Evolutionary conservation across 2,113 vertebrate genomes (phyloP), one percentile per base, ranked within the genome.

Genomic region (Coptodon bakossiorum): DNA sequence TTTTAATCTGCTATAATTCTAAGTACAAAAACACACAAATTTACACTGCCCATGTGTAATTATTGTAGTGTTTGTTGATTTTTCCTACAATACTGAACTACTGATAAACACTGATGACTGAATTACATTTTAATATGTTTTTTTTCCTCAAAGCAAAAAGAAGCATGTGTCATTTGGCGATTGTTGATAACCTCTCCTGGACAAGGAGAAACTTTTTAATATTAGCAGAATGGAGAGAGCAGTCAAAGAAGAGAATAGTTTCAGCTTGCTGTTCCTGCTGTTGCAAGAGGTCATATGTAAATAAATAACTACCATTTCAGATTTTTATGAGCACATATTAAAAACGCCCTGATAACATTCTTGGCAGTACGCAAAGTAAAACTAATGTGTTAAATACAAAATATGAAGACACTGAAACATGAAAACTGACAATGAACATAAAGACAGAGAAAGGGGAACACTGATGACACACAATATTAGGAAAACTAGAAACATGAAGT

Each of bases 181-280:
- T 24, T 71, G 38, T 16, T 0, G 66, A 9, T 73, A 0, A 73
- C 38, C 38, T 45, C 6, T 22, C 13, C 38, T 10, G 66, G 38
- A 71, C 66, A 71, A 24, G 16, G 16, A 71, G 7, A 43, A 14
- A 13, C 38, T 16, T 43, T 71, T 16, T 16, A 73, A 27, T 24
- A 22, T 24, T 27, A 22, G 16, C 1, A 0, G 7, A 24, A 73
- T 16, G 13, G 38, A 71, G 66, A 68, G 0, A 24, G 36, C 66
- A 24, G 36, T 71, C 66, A 71, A 43, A n/a, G 36, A 66, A 71
- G 36, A 24, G 7, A 9, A n/a, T 4, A 19, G 9, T 9, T 80
- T 84, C 31, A 76, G 16, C 6, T 73, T 36, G 27, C 5, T 31
- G 40, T 2, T 16, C 24, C 12, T 9, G 68, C 31, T 31, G 36